Percentiles rank a stretch among this genome's conserved stretches.
Evolutionary conservation across 1,140 invertebrate species (phyloP).

Genomic region (Brachionus plicatilis): DNA sequence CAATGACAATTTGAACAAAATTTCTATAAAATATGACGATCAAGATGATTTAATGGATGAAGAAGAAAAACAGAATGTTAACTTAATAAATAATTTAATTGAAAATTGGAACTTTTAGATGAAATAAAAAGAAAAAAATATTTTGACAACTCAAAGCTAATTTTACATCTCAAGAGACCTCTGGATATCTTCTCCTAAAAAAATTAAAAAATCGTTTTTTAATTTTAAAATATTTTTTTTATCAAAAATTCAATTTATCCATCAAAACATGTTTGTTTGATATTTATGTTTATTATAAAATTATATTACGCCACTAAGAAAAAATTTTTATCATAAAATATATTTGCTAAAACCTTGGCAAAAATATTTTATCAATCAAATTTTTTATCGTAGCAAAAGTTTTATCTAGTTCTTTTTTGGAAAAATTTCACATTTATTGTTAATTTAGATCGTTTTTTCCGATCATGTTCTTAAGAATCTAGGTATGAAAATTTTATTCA

Average conservation of each 20-base stretch:
- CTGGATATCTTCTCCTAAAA: not conserved
- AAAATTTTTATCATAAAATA: not conserved
- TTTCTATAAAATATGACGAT: not conserved
- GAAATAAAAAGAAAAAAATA: not conserved
- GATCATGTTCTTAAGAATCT: no score
- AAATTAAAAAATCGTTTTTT: not conserved
- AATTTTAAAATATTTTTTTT: not conserved
- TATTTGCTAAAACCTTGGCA: not conserved
- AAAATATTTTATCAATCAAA: not conserved
- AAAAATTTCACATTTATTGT: no score
- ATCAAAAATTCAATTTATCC: not conserved
- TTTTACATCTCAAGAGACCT: not conserved
- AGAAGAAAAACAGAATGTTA: not conserved
- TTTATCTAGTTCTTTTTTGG: not conserved
- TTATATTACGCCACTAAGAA: not conserved
- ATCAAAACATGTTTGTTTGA: not conserved
- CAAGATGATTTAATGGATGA: not conserved
- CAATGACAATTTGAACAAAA: slow-evolving; percentile 12
- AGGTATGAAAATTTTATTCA: no score
- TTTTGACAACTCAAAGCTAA: not conserved
- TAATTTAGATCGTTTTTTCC: no score
- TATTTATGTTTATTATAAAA: not conserved
- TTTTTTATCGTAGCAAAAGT: not conserved
- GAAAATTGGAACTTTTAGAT: slow-evolving; percentile 31
- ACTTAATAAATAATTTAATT: slow-evolving; percentile 26